Evolutionary conservation across 1,140 invertebrate genomes (phyloP).

Genomic region (Aphidius ervi): DNA sequence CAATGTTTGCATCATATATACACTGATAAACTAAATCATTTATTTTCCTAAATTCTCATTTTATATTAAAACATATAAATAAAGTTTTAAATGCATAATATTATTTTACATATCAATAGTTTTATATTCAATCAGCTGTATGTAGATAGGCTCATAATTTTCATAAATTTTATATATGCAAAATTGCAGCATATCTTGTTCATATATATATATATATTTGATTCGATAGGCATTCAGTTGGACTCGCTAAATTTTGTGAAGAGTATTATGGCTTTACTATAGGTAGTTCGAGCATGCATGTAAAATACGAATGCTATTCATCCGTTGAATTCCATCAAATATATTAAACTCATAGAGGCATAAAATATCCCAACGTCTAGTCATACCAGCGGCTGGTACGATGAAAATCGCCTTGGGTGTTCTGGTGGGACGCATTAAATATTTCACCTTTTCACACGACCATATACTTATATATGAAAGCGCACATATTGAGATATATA

Average conservation of each 20-base stretch:
- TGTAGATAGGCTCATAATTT: too few relatives aligned
- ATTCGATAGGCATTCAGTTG: too few relatives aligned
- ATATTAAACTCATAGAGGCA: conserved; percentile 23
- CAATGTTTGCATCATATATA: conserved; percentile 28
- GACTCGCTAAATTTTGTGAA: too few relatives aligned
- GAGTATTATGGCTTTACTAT: too few relatives aligned
- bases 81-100: too few relatives aligned
- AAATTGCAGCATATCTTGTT: too few relatives aligned
- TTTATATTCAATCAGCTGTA: too few relatives aligned
- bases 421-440: conserved; percentile 18
- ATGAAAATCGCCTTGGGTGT: conserved; percentile 17
- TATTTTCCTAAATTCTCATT: background rate
- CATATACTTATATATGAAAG: conserved; percentile 11
- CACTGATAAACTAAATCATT: conserved; percentile 25
- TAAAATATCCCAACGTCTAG: conserved; percentile 19
- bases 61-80: too few relatives aligned
- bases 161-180: too few relatives aligned
- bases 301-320: conserved; percentile 19
- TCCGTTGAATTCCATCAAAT: conserved; percentile 28
- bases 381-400: conserved; percentile 1
- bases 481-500: background rate
- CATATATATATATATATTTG: too few relatives aligned
- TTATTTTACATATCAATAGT: too few relatives aligned
- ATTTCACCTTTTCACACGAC: conserved; percentile 20
- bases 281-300: too few relatives aligned